Conservation (phyloP, 2,113 vertebrate species). For the Silurus meridionalis region DNA sequence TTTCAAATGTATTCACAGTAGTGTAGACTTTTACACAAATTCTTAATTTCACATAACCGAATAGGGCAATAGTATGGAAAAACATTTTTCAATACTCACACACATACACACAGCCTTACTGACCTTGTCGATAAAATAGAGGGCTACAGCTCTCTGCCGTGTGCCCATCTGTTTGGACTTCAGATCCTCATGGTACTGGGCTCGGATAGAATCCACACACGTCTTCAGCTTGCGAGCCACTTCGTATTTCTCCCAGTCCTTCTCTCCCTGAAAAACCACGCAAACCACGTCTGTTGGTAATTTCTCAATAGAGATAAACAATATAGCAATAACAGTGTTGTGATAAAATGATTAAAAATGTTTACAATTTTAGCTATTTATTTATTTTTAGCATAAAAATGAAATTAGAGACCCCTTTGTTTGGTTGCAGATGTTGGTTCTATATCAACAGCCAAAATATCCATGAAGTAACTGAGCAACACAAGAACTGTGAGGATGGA, state of each 20-base stretch:
- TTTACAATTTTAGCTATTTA: too few species aligned
- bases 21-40: too few species aligned
- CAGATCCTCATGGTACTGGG: slow-evolving; percentile 65
- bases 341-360: not conserved
- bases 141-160: slow-evolving; percentile 68
- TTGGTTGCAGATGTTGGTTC: too few species aligned
- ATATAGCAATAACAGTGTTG: not conserved
- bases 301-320: not conserved
- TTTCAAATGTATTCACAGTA: too few species aligned
- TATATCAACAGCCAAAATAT: too few species aligned
- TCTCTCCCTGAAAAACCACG: slow-evolving; percentile 61
- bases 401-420: too few species aligned
- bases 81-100: too few species aligned
- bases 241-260: slow-evolving; percentile 76
- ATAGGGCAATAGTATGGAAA: too few species aligned
- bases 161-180: slow-evolving; percentile 69
- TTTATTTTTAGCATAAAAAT: too few species aligned
- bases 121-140: slow-evolving; percentile 77
- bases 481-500: too few species aligned
- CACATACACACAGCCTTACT: not conserved
- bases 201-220: slow-evolving; percentile 62
- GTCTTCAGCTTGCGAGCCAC: slow-evolving; percentile 69
- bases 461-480: too few species aligned
- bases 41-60: too few species aligned
- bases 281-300: not conserved